These are phyloP conservation scores for Odontesthes bonariensis DNA, from an alignment of 2,113 vertebrate genomes.

Conservation along the genomic window DNA sequence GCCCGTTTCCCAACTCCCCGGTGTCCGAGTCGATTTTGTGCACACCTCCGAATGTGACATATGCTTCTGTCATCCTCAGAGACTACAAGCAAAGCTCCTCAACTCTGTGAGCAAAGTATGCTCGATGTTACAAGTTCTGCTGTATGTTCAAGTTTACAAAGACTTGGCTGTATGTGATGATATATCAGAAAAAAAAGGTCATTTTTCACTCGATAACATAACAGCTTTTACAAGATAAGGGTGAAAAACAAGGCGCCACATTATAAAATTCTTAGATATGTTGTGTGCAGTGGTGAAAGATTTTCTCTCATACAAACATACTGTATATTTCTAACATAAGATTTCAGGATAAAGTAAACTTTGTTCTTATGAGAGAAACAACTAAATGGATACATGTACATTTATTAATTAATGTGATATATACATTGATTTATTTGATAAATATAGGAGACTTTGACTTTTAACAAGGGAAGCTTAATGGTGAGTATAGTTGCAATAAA, in stretches of 20 bases:
- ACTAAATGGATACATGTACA: constrained; percentile 37
- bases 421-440: constrained; percentile 38
- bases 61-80: constrained; percentile 91
- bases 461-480: constrained; percentile 20
- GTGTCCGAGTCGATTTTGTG: constrained; percentile 93
- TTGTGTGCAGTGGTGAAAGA: constrained; percentile 30
- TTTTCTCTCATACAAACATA: constrained; percentile 10
- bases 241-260: constrained; percentile 14
- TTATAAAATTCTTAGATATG: constrained; percentile 39
- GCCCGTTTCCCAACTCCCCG: constrained; percentile 89
- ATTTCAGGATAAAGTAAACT: constrained; percentile 43
- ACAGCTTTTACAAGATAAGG: constrained; percentile 47
- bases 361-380: constrained; percentile 24
- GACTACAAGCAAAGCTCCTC: constrained; percentile 97
- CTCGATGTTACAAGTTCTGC: constrained; percentile 14
- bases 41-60: constrained; percentile 87
- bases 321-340: constrained; percentile 55
- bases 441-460: constrained; percentile 41
- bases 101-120: constrained; percentile 86
- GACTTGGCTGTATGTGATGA: constrained; percentile 32
- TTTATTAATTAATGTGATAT: constrained; percentile 35
- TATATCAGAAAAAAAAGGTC: constrained; percentile 6
- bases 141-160: constrained; percentile 35
- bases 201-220: constrained; percentile 49
- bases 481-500: constrained; percentile 34